Evolutionary conservation across 2,113 vertebrate genomes (phyloP).

Genomic region (Xyrauchen texanus): DNA sequence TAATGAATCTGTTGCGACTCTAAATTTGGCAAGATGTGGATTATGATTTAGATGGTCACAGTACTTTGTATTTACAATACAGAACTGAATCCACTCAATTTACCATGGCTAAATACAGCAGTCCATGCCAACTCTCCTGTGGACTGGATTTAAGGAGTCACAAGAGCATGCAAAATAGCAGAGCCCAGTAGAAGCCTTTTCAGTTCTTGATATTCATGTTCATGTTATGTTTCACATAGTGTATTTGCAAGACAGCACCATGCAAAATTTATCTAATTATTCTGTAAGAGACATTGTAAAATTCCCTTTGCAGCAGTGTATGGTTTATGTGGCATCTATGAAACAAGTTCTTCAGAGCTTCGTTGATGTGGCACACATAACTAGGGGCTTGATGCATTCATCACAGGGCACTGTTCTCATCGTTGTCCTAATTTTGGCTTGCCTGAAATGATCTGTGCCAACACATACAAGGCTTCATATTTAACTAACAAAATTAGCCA

Average conservation of each 20-base stretch:
- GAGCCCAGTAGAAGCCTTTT: conserved; percentile 9
- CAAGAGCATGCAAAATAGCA: background rate
- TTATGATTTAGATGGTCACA: background rate
- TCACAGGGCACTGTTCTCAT: background rate
- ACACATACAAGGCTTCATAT: conserved; percentile 4
- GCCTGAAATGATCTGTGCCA: conserved; percentile 25
- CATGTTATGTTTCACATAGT: conserved; percentile 5
- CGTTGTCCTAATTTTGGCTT: conserved; percentile 28
- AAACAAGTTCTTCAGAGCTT: conserved; percentile 4
- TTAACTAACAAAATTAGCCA: conserved; percentile 21
- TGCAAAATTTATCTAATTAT: conserved; percentile 11
- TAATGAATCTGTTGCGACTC: background rate
- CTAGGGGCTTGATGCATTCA: conserved; percentile 9
- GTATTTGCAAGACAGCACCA: conserved; percentile 9
- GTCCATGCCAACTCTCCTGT: background rate
- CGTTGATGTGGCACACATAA: background rate
- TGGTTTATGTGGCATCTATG: background rate
- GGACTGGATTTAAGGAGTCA: background rate
- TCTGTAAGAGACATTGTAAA: background rate
- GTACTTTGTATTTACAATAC: conserved; percentile 8
- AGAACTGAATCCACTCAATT: background rate
- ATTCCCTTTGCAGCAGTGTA: too few species aligned
- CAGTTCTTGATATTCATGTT: conserved; percentile 7
- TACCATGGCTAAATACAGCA: conserved; percentile 4
- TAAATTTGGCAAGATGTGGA: background rate